Evolutionary conservation across 1,140 invertebrate species (phyloP), one percentile per base, ranked within the genome.

Genomic region (Drosophila bocki): DNA sequence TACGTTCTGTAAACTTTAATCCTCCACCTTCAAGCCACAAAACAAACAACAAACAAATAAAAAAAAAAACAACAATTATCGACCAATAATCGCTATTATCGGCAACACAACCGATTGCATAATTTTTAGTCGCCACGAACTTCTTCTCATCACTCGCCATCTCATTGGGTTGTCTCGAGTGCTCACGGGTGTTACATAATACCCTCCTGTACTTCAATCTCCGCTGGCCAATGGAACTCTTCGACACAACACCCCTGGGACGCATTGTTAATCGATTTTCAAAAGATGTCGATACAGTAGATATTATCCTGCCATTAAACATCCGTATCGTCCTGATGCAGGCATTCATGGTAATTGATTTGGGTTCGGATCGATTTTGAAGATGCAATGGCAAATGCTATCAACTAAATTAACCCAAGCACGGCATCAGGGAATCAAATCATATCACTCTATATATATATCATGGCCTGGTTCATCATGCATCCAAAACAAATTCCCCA

Each of bases 221-320:
- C 71, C 94, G 93, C 63, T 95, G 95, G 91, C 95, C 96, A 41
- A 95, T 96, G 94, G 94, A 94, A 69, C 97, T 97, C 93, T 97
- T 97, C 93, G 96, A 97, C 93, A 94, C 94, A 41, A 97, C 96
- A 76, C 97, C 97, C 19, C 92, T 94, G 78, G 97, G 97, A 85
- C 94, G 96, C 85, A 94, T 97, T 80, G 93, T 97, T 63, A 96
- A 96, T 93, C 94, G 96, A 75, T 96, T 97, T 93, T 94, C 95
- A 65, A 96, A 96, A 94, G 97, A 97, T 93, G 93, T 96, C 70
- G 95, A 96, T 92, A 94, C 94, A 45, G 79, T 96, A 87, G 96
- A 97, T 93, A 95, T 95, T 91, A 56, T 82, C 13, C 58, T 93
- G 58, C 93, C 93, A 62, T 86, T 93, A 75, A 91, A 90, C 80